Evolutionary conservation across 1,140 invertebrate genomes (phyloP).

Genomic region (Neocloeon triangulifer): DNA sequence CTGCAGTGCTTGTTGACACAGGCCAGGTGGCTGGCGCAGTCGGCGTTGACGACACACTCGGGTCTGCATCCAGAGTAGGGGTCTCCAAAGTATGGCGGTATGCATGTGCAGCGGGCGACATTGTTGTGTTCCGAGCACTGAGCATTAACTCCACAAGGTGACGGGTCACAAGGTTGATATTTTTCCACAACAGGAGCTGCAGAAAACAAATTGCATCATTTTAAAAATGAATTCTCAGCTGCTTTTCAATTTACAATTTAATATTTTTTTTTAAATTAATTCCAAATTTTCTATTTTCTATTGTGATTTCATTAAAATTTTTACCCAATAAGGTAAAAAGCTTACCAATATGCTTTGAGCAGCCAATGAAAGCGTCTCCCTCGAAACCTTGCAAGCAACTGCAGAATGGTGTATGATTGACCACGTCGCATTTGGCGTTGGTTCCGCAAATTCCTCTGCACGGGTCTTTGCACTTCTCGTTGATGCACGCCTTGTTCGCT

Average conservation of each 20-base stretch:
- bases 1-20: conserved; percentile 68
- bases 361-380: conserved; percentile 62
- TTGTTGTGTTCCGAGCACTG: conserved; percentile 41
- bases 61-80: conserved; percentile 42
- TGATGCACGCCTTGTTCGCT: conserved; percentile 47
- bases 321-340: background rate
- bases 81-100: conserved; percentile 66
- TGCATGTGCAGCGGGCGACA: conserved; percentile 48
- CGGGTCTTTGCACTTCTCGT: conserved; percentile 56
- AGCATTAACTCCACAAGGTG: conserved; percentile 60
- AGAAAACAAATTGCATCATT: conserved; percentile 1
- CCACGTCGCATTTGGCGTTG: conserved; percentile 55
- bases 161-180: conserved; percentile 41
- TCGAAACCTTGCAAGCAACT: conserved; percentile 48
- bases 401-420: conserved; percentile 61
- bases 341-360: conserved; percentile 20
- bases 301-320: conserved; percentile 9
- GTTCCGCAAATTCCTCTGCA: conserved; percentile 49
- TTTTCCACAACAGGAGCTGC: conserved; percentile 11
- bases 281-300: background rate
- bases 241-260: background rate
- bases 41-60: conserved; percentile 53
- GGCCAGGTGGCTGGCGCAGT: conserved; percentile 52
- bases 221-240: background rate
- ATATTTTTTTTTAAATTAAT: background rate